Conservation (phyloP, 2,113 vertebrate species). For the Rynchops niger region DNA sequence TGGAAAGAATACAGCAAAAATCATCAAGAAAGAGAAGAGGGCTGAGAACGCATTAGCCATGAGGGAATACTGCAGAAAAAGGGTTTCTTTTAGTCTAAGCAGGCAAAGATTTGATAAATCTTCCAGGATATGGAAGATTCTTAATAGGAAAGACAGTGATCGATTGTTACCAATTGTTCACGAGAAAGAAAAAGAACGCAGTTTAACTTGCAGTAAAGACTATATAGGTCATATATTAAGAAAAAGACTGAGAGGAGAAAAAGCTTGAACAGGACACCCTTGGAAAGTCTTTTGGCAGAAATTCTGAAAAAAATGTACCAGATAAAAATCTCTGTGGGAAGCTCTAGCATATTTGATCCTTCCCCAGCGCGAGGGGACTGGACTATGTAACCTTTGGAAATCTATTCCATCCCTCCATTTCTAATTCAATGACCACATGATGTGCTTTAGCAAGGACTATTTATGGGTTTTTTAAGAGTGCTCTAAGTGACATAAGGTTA, state of each 20-base stretch:
- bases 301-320: slow-evolving; percentile 2
- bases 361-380: neutral
- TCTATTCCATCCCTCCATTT: slow-evolving; percentile 17
- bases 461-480: slow-evolving; percentile 30
- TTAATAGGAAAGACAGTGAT: neutral
- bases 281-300: slow-evolving; percentile 26
- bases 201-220: neutral
- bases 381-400: slow-evolving; percentile 49
- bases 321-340: slow-evolving; percentile 52
- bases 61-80: neutral
- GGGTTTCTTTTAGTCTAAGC: neutral
- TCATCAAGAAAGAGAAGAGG: neutral
- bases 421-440: slow-evolving; percentile 52
- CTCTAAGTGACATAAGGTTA: slow-evolving; percentile 8
- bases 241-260: neutral
- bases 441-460: slow-evolving; percentile 32
- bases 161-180: neutral
- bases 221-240: slow-evolving; percentile 48
- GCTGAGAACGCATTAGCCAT: neutral
- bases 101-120: neutral
- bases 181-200: neutral
- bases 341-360: slow-evolving; percentile 1
- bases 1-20: neutral
- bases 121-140: neutral
- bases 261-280: slow-evolving; percentile 6